Conservation (phyloP, 2,113 vertebrate species). For the Oxyruncus cristatus region DNA sequence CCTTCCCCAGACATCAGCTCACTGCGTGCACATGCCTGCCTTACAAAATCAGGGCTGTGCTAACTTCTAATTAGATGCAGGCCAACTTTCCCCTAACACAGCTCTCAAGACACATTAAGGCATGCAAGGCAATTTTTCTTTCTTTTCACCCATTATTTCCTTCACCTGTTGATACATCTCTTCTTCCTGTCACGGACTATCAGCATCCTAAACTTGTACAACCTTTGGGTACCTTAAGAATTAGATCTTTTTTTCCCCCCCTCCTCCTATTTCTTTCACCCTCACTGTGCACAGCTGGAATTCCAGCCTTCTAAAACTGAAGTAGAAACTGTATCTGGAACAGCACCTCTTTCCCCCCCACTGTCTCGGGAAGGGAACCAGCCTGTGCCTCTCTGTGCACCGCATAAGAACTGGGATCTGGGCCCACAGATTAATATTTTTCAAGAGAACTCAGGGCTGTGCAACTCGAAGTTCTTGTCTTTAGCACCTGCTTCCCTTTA, state of each 20-base stretch:
- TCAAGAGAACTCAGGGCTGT: not conserved
- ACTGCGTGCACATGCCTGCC: not conserved
- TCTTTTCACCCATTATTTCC: not conserved
- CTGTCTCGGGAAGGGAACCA: not conserved
- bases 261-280: not conserved
- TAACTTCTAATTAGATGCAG: conserved; percentile 29
- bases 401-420: fast-evolving
- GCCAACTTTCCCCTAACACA: not conserved
- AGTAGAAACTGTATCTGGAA: not conserved
- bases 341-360: not conserved
- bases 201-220: not conserved
- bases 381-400: not conserved
- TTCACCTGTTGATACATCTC: not conserved
- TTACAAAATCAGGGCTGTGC: conserved; percentile 4
- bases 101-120: not conserved
- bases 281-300: not conserved
- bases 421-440: not conserved
- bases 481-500: not conserved
- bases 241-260: fast-evolving
- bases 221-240: not conserved
- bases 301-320: not conserved
- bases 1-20: conserved; percentile 21
- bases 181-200: not conserved
- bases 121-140: not conserved
- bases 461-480: not conserved